Base-by-base conservation (phyloP, 2,888 invertebrate species). In the Acrobasis suavella region DNA sequence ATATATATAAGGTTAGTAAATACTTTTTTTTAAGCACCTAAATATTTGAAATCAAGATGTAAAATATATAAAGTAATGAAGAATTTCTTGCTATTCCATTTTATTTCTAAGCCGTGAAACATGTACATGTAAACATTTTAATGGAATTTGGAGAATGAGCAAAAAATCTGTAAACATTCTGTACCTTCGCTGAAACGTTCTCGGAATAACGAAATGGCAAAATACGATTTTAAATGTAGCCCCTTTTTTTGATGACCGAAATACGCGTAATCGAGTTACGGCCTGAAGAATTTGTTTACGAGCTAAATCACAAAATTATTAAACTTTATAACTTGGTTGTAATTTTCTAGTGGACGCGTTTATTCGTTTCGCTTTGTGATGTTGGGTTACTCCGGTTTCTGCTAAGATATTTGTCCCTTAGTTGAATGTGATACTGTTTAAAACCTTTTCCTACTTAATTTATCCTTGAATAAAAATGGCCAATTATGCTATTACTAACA, bases 241-340 rank as follows among this genome's bases (percentile, higher is more conserved):
- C 55, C 60, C 15, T 55, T 65, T 65, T n/a, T 65, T 50, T 58
- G 60, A 60, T 62, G 64, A 60, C 50, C 64, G 54, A 62, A 58
- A 58, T 65, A 32, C 32, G 49, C 52, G 55, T 70, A 73, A 72
- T 66, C 56, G 60, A 71, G 65, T 73, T 70, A 68, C 65, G 56
- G 42, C 54, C 64, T 62, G 64, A 66, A 69, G 63, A 63, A 66
- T 65, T 67, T 61, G 64, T 70, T 68, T 52, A 67, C 69, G 67
- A 70, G 69, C 66, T 68, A 70, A 71, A 72, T 69, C 65, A 72
- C 69, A 69, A 75, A 70, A 76, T 74, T 72, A 73, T 75, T 62
- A 69, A 72, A 74, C 62, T 67, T 68, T 67, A 60, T 68, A 72
- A 73, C 69, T 68, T 68, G 67, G 67, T 72, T 71, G 68, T 69